Evolutionary conservation across 2,797 vertebrate genomes (phyloP).

Genomic region (Luscinia luscinia): DNA sequence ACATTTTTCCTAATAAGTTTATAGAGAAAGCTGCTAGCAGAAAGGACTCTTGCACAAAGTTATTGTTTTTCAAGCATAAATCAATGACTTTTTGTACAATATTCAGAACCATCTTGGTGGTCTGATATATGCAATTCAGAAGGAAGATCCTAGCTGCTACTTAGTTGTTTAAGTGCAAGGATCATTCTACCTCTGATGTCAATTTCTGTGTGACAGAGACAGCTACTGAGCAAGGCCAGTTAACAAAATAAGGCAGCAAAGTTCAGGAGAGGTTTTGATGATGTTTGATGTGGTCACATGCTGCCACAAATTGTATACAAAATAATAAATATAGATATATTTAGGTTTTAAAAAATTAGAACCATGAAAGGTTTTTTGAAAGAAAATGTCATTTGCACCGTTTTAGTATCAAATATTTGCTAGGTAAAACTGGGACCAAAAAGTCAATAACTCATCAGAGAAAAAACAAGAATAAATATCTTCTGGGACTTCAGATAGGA

Average conservation of each 20-base stretch:
- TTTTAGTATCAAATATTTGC: background rate
- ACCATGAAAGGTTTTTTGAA: background rate
- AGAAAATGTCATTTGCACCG: background rate
- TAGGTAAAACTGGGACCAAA: constrained; percentile 2
- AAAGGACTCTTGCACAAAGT: constrained; percentile 13
- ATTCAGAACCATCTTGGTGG: constrained; percentile 42
- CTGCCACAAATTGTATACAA: background rate
- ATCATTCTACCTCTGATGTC: constrained; percentile 16
- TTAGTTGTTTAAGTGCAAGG: constrained; percentile 21
- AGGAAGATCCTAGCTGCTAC: constrained; percentile 30
- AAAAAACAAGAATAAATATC: background rate
- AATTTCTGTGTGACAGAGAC: background rate
- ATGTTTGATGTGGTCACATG: background rate
- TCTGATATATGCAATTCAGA: constrained; percentile 46
- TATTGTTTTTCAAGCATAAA: constrained; percentile 54
- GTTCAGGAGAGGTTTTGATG: background rate
- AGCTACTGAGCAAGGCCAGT: background rate
- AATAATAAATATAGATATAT: background rate
- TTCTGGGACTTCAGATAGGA: background rate
- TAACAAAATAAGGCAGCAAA: constrained; percentile 14
- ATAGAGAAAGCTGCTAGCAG: constrained; percentile 25
- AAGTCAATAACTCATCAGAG: constrained; percentile 4
- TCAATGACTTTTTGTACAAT: constrained; percentile 14
- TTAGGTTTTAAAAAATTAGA: constrained; percentile 11
- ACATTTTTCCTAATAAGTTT: constrained; percentile 36